phyloP scores from a whole-genome alignment of 2,797 vertebrate species.

The Atherinosoma microstoma region DNA sequence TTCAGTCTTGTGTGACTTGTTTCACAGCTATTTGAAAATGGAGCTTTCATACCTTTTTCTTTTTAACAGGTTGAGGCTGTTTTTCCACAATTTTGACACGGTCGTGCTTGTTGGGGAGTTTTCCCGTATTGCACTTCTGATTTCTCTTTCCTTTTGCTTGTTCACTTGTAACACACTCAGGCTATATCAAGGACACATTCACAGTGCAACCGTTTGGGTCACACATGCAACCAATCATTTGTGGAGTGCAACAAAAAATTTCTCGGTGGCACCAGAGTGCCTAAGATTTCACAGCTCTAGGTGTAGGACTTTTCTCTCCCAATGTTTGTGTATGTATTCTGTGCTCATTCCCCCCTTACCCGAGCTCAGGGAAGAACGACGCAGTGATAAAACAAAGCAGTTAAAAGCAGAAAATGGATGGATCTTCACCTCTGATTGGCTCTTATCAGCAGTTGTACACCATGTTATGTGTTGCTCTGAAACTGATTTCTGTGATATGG shows the following conservation, averaged over 20 bases:
- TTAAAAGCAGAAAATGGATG: no score
- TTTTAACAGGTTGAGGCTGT: conserved; percentile 6
- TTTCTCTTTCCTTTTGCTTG: background rate
- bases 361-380: no score
- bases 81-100: background rate
- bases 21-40: conserved; percentile 7
- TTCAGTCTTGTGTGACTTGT: background rate
- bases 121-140: background rate
- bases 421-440: no score
- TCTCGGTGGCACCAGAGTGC: no score
- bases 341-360: background rate
- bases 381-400: no score
- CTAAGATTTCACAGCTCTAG: no score
- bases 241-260: no score
- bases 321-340: background rate
- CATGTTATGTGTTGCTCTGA: no score
- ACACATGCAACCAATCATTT: no score
- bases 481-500: background rate
- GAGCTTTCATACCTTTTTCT: background rate
- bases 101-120: background rate
- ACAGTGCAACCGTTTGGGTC: background rate
- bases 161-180: background rate
- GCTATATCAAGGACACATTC: background rate
- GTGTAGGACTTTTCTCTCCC: no score
- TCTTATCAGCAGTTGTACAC: no score